Base-by-base conservation (phyloP, 2,113 vertebrate genomes). In the Desmodus rotundus region DNA sequence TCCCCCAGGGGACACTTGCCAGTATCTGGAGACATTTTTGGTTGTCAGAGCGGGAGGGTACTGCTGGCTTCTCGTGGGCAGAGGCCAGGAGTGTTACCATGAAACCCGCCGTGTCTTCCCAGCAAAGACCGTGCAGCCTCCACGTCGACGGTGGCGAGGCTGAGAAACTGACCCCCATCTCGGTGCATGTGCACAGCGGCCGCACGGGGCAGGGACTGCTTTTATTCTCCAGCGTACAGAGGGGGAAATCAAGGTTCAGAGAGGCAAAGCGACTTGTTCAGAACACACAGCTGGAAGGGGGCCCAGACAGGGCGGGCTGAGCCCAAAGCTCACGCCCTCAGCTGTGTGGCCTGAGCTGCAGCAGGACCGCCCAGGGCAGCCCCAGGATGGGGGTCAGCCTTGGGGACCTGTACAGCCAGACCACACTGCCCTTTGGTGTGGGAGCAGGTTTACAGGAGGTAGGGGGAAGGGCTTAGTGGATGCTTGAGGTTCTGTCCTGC, bases 71-170 rank as follows among this genome's bases (percentile, higher is more conserved):
- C 9, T 45, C 3, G 28, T 3, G 20, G 15, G 41, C 0, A 4
- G 67, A 61, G 52, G 67, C 19, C 36, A 19, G 74, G 63, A 70
- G 7, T 13, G 65, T 47, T 41, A 33, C n/a, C 2, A 1, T 10
- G 3, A 7, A 0, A 8, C 20, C 14, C 1, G 0, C 8, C 2
- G 7, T 11, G 31, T 6, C 33, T 41, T 22, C 50, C 0, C 7
- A 2, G 2, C 24, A 10, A 4, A 73, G 38, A 14, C 67, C 20
- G 4, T 0, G 24, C 8, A 9, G 70, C 70, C 26, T 58, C 26
- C 2, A 56, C 1, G 13, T n/a, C 36, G 13, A 0, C 0, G 4
- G 43, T 2, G 8, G 73, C 0, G 1, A 81, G 74, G 56, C 41
- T 3, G 54, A 31, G 87, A 85, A 58, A 38, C 50, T 9, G 24